These are phyloP conservation scores for Copidosoma aretas DNA, from an alignment of 2,888 invertebrate species.

Conservation along the genomic window DNA sequence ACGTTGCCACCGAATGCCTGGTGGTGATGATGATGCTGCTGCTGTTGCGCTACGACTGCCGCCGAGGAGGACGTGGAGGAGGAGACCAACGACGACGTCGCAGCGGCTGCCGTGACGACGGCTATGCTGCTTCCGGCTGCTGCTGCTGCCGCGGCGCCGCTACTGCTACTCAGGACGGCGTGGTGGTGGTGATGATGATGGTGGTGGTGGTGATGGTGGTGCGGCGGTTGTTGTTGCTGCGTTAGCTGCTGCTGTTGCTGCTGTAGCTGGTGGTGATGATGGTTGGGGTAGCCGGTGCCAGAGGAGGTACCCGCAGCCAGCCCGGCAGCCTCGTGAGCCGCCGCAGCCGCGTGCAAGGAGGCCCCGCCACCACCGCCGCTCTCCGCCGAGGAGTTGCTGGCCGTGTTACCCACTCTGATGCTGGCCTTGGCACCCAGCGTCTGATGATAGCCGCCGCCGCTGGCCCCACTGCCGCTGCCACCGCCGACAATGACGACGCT, in stretches of 20 bases:
- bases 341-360: constrained; percentile 55
- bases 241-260: constrained; percentile 46
- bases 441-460: constrained; percentile 56
- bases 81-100: background rate
- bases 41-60: constrained; percentile 23
- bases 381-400: constrained; percentile 60
- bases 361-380: constrained; percentile 57
- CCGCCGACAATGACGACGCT: constrained; percentile 43
- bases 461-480: constrained; percentile 48
- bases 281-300: constrained; percentile 28
- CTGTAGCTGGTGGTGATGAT: constrained; percentile 32
- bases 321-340: constrained; percentile 54
- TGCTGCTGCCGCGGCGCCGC: constrained; percentile 27
- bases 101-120: constrained; percentile 28
- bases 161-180: constrained; percentile 40
- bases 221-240: constrained; percentile 48
- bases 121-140: constrained; percentile 11
- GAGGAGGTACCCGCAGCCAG: constrained; percentile 2
- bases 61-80: constrained; percentile 5
- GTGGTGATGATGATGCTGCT: constrained; percentile 44
- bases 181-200: background rate
- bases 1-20: constrained; percentile 24
- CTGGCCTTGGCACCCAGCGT: constrained; percentile 60
- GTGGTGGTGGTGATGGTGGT: constrained; percentile 56
- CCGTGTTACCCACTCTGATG: constrained; percentile 63